Conservation (phyloP, 1,140 invertebrate genomes). For the Leptoteleia sp. region DNA sequence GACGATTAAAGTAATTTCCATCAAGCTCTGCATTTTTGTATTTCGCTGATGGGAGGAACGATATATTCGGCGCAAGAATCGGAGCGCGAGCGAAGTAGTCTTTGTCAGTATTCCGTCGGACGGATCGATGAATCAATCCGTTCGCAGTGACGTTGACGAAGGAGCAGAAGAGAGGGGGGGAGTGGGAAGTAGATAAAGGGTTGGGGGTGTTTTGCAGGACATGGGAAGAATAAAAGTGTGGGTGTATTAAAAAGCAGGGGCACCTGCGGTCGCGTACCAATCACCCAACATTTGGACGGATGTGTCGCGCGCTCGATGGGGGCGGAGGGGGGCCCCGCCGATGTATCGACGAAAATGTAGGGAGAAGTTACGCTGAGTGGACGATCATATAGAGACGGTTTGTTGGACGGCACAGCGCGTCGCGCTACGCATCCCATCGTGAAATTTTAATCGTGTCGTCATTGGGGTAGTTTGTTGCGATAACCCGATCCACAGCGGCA, state of each 20-base stretch:
- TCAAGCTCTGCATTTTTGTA: constrained; percentile 67
- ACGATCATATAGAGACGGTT: constrained; percentile 72
- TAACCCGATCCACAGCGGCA: constrained; percentile 72
- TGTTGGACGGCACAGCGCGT: constrained; percentile 65
- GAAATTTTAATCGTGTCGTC: constrained; percentile 70
- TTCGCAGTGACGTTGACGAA: constrained; percentile 60
- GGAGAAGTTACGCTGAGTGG: constrained; percentile 64
- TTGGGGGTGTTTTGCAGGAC: constrained; percentile 52
- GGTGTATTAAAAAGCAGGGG: constrained; percentile 77
- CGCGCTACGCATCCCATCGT: constrained; percentile 69
- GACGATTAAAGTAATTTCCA: constrained; percentile 60
- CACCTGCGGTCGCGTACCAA: constrained; percentile 76
- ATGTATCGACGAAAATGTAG: constrained; percentile 60
- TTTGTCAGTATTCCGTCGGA: constrained; percentile 74
- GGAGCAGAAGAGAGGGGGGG: background rate
- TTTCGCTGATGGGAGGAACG: constrained; percentile 60
- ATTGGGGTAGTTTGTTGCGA: constrained; percentile 77
- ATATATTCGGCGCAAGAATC: constrained; percentile 51
- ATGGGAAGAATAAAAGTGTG: constrained; percentile 71
- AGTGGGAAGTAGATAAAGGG: constrained; percentile 1
- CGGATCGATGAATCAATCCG: constrained; percentile 69
- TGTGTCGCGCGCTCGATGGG: constrained; percentile 27
- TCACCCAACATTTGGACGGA: constrained; percentile 70
- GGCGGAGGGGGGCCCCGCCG: constrained; percentile 29
- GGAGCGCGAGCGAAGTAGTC: constrained; percentile 65